Evolutionary conservation across 2,888 invertebrate species (phyloP), one percentile per base, ranked within the genome.

Genomic region (Hemithea aestivaria): DNA sequence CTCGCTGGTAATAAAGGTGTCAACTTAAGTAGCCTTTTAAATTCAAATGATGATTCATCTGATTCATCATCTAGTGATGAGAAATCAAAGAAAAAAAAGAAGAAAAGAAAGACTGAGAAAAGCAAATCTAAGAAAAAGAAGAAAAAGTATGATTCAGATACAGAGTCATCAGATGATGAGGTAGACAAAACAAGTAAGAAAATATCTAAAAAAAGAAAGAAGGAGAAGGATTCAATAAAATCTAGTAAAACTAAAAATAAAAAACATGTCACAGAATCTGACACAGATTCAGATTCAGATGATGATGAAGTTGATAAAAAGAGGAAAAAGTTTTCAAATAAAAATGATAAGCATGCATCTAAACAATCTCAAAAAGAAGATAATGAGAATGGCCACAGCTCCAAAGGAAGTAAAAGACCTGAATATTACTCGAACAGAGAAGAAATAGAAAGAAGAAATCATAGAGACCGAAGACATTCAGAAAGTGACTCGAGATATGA

Each of bases 1-100:
- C 73, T 94, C 64, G 88, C 88, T 45, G 88, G 74, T 25, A 65
- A 74, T 12, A 78, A 78, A 41, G 60, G 64, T 28, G 53, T 84
- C 26, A 66, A 83, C 53, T 50, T 87, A 40, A 75, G 72, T 27
- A 69, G 74, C 38, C 64, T 87, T 40, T 60, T 87, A 1, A 75
- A 73, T 20, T 76, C 78, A 27, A 76, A 74, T 45, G 75, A 73
- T 38, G 75, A 73, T 38, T 73, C 74, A 2, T 66, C 71, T 6
- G 69, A 72, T 32, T 69, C 70, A 23, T 73, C 73, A 3, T 56
- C 65, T 26, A 66, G 28, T 33, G 64, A 42, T 56, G 45, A 36
- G 35, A 54, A 48, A 48, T 56, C 24, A 52, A 66, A 40, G 20
- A 61, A 61, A 43, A 63, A 66, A 40, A 62, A 61, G 34, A 67